Evolutionary conservation across 2,888 invertebrate genomes (phyloP), one percentile per base, ranked within the genome.

Genomic region (Conistra vaccinii): DNA sequence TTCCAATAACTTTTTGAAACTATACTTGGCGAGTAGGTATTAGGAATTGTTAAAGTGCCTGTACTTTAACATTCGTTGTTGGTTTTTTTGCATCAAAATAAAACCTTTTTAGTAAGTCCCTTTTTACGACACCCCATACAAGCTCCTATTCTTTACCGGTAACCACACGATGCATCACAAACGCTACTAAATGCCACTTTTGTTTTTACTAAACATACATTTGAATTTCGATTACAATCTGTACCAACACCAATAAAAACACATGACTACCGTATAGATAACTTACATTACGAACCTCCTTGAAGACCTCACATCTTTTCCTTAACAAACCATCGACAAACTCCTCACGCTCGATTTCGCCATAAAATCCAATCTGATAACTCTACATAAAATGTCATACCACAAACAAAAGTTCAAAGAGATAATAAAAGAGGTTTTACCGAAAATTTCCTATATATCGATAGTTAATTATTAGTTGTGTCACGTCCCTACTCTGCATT

Each of bases 401-500:
- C 68, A 83, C 84, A 86, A 82, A 85, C 84, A 78, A 85, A 84
- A 85, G 32, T 80, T 84, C 68, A 75, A 85, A 73, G 71, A 78
- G 80, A 75, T 75, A 83, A 88, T 87, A 85, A 88, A 85, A 87
- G 83, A 66, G 55, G 42, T 42, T 71, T 79, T 81, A 83, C 84
- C 83, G 80, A 87, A 86, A 86, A 87, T 83, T 85, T 83, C 78
- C 73, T 69, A 84, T 69, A 78, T 74, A 77, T 82, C 78, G 79
- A 82, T 79, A 81, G 77, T 87, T 81, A 80, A 78, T 88, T 86
- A 73, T 73, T 32, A 87, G 87, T 87, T 89, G 39, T 23, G 72
- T 83, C 92, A 91, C 92, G 91, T 90, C 86, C 75, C 86, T 87
- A 91, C 81, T 91, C 85, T 79, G 88, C 88, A 91, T 90, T 82